These are phyloP conservation scores for Venusia cambrica DNA, from an alignment of 2,888 invertebrate species.

Conservation along the genomic window DNA sequence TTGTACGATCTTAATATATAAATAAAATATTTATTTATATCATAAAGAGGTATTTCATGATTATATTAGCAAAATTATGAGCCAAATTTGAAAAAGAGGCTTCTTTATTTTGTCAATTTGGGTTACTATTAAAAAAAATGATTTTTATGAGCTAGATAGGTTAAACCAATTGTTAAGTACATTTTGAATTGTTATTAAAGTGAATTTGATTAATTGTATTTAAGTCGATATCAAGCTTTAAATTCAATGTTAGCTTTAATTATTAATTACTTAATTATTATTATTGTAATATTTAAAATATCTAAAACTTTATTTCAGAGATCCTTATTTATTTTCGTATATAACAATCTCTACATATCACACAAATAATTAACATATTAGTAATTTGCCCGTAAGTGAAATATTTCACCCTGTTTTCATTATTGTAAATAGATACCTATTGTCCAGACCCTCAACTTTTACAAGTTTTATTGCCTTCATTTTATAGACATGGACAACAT, in stretches of 20 bases:
- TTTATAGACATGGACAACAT: constrained; percentile 33
- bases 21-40: too few species aligned
- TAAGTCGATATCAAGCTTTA: constrained; percentile 77
- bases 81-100: constrained; percentile 7
- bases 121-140: not conserved
- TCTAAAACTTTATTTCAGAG: constrained; percentile 27
- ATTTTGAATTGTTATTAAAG: constrained; percentile 15
- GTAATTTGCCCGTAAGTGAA: too few species aligned
- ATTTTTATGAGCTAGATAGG: constrained; percentile 16
- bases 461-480: constrained; percentile 38
- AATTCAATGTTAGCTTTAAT: constrained; percentile 80
- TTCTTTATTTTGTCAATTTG: constrained; percentile 2
- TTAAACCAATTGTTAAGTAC: constrained; percentile 23
- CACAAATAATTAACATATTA: too few species aligned
- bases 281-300: constrained; percentile 48
- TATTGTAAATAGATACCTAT: not conserved
- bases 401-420: not conserved
- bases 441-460: constrained; percentile 18
- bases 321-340: constrained; percentile 25
- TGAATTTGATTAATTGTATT: constrained; percentile 33
- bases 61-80: not conserved
- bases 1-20: too few species aligned
- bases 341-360: constrained; percentile 43
- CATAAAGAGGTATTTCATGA: too few species aligned
- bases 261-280: constrained; percentile 61